A percentile compares a stretch with the other conserved stretches of the same genome.
Evolutionary conservation across 2,797 vertebrate species (phyloP).

Genomic region (Philypnodon macrostomus): DNA sequence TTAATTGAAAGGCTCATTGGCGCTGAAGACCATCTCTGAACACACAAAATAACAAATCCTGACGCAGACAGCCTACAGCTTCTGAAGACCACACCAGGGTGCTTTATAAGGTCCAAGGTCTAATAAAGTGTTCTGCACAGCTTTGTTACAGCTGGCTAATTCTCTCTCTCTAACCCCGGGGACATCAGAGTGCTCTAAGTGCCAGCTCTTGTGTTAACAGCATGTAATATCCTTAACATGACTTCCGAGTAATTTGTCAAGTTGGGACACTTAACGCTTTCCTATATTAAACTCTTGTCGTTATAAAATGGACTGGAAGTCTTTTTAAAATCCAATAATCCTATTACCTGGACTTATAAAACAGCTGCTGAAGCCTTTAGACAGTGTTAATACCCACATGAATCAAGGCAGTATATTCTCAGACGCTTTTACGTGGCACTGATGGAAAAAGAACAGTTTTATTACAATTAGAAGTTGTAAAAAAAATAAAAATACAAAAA

Average conservation of each 20-base stretch:
- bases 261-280: conserved; percentile 28
- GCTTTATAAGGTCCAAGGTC: no score
- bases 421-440: conserved; percentile 7
- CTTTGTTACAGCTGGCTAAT: not conserved
- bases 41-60: no score
- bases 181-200: conserved; percentile 12
- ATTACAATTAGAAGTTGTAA: conserved; percentile 1
- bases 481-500: no score
- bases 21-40: no score
- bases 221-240: conserved; percentile 20
- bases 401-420: conserved; percentile 5
- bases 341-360: conserved; percentile 13
- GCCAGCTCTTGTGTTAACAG: conserved; percentile 11
- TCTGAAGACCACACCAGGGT: no score
- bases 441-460: conserved; percentile 4
- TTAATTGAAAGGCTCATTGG: no score
- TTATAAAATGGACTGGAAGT: conserved; percentile 15
- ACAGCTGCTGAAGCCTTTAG: conserved; percentile 7
- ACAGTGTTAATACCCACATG: conserved; percentile 12
- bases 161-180: not conserved
- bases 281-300: conserved; percentile 24
- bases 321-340: conserved; percentile 18
- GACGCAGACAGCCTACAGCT: no score
- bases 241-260: conserved; percentile 25
- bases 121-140: conserved; percentile 4